phyloP scores from a whole-genome alignment of 2,797 vertebrate species.

The Geotrypetes seraphini region DNA sequence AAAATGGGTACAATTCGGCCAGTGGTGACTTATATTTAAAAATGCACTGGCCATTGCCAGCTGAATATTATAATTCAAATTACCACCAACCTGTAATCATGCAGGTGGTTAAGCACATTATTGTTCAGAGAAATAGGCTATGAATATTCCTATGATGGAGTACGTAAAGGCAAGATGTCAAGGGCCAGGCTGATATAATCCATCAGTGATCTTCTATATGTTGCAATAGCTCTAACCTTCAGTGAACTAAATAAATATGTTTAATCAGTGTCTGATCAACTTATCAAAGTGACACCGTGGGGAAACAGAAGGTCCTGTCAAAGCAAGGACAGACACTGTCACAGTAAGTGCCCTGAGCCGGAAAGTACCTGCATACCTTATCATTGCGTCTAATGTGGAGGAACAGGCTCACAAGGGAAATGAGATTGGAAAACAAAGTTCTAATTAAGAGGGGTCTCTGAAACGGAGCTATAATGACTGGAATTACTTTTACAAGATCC shows the following conservation, averaged over 20 bases:
- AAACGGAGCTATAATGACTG: too few relatives aligned
- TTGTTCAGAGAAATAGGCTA: slow-evolving; percentile 31
- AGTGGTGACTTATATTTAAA: too few relatives aligned
- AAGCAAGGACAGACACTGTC: slow-evolving; percentile 16
- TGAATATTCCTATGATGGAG: slow-evolving; percentile 45
- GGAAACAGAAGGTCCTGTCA: slow-evolving; percentile 25
- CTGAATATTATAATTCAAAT: too few relatives aligned
- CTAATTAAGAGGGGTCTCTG: neutral
- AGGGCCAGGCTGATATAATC: slow-evolving; percentile 53
- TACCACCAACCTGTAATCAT: too few relatives aligned
- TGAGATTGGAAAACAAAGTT: neutral
- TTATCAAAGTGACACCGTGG: slow-evolving; percentile 34
- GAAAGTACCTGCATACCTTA: neutral
- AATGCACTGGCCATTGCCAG: too few relatives aligned
- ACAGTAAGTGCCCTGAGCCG: slow-evolving; percentile 6
- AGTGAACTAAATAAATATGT: slow-evolving; percentile 58
- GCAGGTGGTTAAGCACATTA: slow-evolving; percentile 50
- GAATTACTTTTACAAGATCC: neutral
- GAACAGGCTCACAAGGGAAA: neutral
- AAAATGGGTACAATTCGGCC: too few relatives aligned
- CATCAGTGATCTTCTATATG: slow-evolving; percentile 53
- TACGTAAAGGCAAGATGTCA: slow-evolving; percentile 40
- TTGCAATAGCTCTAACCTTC: slow-evolving; percentile 45
- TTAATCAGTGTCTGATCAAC: slow-evolving; percentile 48
- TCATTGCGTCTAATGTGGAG: neutral